Percentiles rank a stretch among this genome's conserved stretches.
Evolutionary conservation across 2,888 invertebrate species (phyloP).

Genomic region (Neelides folsomi): DNA sequence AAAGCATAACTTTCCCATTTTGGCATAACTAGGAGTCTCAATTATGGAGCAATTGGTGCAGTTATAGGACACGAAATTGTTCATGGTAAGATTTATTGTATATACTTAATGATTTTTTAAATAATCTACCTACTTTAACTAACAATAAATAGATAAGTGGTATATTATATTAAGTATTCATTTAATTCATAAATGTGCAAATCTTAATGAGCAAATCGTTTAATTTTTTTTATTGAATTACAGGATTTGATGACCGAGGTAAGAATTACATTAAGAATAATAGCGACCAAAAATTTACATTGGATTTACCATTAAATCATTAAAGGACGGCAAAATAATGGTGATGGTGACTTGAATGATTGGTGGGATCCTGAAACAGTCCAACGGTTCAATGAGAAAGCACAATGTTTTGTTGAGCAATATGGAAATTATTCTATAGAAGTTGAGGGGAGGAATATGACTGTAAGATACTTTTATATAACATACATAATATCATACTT

Average conservation of each 20-base stretch:
- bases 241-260: constrained; percentile 52
- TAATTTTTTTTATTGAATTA: background rate
- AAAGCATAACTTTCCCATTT: background rate
- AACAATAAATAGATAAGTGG: too few species aligned
- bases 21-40: constrained; percentile 18
- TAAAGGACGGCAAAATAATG: constrained; percentile 77
- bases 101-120: too few species aligned
- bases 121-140: too few species aligned
- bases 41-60: constrained; percentile 29
- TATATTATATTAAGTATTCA: too few species aligned
- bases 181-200: too few species aligned
- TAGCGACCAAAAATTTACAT: background rate
- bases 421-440: constrained; percentile 77
- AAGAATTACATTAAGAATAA: too few species aligned
- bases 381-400: constrained; percentile 63
- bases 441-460: constrained; percentile 49
- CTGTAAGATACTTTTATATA: constrained; percentile 42
- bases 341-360: constrained; percentile 74
- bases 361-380: constrained; percentile 85
- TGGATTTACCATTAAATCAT: constrained; percentile 1
- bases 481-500: constrained; percentile 25
- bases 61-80: constrained; percentile 42
- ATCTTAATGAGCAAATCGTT: too few species aligned
- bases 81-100: constrained; percentile 47
- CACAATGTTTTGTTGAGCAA: constrained; percentile 82